Conservation (phyloP, 2,113 vertebrate species). For the Toxotes jaculatrix region DNA sequence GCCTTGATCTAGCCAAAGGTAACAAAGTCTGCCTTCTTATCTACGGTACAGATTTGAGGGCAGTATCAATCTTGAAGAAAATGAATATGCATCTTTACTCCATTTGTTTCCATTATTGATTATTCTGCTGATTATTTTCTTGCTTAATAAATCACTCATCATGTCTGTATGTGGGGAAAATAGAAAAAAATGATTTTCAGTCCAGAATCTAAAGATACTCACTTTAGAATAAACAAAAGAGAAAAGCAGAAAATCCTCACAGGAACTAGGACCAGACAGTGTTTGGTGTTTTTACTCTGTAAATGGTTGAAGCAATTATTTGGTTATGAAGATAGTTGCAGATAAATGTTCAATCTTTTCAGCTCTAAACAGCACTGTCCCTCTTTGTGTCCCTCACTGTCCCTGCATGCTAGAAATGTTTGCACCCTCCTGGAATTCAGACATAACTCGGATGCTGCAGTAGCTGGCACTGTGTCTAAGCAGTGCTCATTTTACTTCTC, state of each 20-base stretch:
- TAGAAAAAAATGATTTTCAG: not conserved
- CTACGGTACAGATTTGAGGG: not conserved
- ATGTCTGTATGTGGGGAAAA: not conserved
- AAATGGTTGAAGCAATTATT: not conserved
- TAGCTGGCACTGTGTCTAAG: conserved; percentile 38
- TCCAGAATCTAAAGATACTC: not conserved
- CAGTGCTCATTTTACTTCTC: conserved; percentile 47
- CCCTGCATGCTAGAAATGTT: conserved; percentile 4
- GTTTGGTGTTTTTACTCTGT: not conserved
- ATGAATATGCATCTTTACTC: not conserved
- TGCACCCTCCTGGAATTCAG: conserved; percentile 6
- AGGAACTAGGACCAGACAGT: not conserved
- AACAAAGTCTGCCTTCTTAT: not conserved
- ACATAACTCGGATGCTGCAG: conserved; percentile 11
- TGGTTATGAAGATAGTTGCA: not conserved
- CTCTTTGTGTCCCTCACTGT: not conserved
- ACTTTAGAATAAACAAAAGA: not conserved
- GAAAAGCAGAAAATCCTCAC: not conserved
- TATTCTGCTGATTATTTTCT: not conserved
- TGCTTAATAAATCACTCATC: not conserved
- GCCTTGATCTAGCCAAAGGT: not conserved
- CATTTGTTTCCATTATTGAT: not conserved
- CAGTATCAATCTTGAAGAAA: not conserved
- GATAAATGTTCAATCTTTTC: not conserved
- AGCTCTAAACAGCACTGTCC: not conserved